Percentiles rank a stretch among this genome's conserved stretches.
phyloP scores from a whole-genome alignment of 2,888 invertebrate species.

The Acanthosepion pharaonis region DNA sequence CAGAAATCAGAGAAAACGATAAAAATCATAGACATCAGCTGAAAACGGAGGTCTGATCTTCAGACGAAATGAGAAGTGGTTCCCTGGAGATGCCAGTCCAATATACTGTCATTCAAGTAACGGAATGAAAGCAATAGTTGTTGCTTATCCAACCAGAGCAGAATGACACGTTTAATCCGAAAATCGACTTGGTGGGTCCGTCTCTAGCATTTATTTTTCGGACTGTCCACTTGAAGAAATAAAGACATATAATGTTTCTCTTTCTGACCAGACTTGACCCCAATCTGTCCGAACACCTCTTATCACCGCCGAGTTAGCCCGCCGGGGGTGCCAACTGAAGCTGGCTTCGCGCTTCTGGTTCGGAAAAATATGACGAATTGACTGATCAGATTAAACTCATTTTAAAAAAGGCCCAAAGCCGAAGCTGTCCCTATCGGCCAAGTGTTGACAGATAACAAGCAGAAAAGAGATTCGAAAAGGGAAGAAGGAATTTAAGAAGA shows the following conservation, averaged over 20 bases:
- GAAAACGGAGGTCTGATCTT: background rate
- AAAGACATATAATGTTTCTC: slow-evolving; percentile 21
- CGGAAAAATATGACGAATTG: slow-evolving; percentile 33
- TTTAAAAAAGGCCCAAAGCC: background rate
- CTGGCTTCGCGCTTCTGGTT: background rate
- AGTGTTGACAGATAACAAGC: background rate
- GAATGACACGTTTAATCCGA: background rate
- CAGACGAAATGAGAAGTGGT: background rate
- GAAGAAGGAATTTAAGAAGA: background rate
- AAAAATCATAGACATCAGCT: background rate
- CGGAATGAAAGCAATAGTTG: background rate
- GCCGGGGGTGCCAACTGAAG: background rate
- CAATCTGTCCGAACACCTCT: background rate
- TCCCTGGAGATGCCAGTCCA: background rate
- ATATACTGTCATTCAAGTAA: background rate
- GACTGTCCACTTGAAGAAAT: background rate
- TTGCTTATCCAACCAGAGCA: background rate
- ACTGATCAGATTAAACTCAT: background rate
- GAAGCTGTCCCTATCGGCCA: background rate
- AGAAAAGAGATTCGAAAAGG: background rate
- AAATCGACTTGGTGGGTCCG: background rate
- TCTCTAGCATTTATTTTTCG: background rate
- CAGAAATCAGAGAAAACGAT: background rate
- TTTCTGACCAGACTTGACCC: background rate
- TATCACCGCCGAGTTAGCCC: background rate